Evolutionary conservation across 2,888 invertebrate genomes (phyloP), one percentile per base, ranked within the genome.

Genomic region (Scaptomyza parva): DNA sequence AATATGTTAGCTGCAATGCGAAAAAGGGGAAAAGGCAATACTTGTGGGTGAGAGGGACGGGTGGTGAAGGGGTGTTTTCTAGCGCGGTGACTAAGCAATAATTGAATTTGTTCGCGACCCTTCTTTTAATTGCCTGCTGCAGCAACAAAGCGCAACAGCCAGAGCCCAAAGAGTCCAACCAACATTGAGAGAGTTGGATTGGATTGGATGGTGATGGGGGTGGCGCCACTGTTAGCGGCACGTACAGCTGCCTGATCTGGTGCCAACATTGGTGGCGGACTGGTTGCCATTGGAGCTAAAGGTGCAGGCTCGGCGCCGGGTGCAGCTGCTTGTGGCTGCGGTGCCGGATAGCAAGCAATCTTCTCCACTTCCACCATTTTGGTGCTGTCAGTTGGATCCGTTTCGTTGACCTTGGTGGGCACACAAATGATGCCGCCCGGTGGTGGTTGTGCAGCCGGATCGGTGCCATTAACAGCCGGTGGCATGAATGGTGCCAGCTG

Each of bases 311-410:
- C 76, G 17, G 70, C 77, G 54, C 78, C 83, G 9, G 78, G 67
- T 22, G 86, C 70, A 17, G 86, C 76, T 7, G 88, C 76, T 30
- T 78, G 78, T 20, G 86, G 68, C 39, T 80, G 83, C 14, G 90
- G 90, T 18, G 89, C 90, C 58, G 91, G 90, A 71, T 90, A 91
- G 68, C 91, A 91, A 43, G 90, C 91, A 47, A 89, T 77, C 57
- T 91, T 90, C 63, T 91, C 88, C 3, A 90, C 89, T 59, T 90
- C 88, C 39, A 85, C 78, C 75, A 88, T 88, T 73, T 91, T 91
- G 30, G 55, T 86, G 53, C 83, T 78, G 70, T 91, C 91, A 22
- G 74, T 65, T n/a, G 91, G 91, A 86, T 91, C 91, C 45, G 92
- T 91, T 69, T 90, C 91, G 73, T 91, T 91, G 12, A 90, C 73